Evolutionary conservation across 2,888 invertebrate genomes (phyloP).

Genomic region (Muscina levida): DNA sequence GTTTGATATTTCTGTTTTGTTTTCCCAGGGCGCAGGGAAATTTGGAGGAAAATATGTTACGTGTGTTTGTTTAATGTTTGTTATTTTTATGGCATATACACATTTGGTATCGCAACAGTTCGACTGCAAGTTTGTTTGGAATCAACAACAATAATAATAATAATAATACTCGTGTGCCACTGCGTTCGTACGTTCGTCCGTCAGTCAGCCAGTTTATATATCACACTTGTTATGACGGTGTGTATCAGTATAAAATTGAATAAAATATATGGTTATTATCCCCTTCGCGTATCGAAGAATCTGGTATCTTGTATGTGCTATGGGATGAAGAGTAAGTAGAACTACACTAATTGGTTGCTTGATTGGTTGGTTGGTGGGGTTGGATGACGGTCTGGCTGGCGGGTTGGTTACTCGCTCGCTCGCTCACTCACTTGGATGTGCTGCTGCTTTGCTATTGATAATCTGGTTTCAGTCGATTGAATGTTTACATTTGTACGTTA

Average conservation of each 20-base stretch:
- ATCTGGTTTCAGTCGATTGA: constrained; percentile 38
- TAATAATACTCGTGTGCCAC: background rate
- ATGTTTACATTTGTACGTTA: constrained; percentile 57
- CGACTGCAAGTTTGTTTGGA: background rate
- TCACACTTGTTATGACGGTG: background rate
- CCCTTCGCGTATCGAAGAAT: background rate
- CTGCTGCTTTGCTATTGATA: constrained; percentile 30
- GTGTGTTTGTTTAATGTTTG: background rate
- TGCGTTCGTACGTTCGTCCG: background rate
- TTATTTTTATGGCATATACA: background rate
- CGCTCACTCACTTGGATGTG: too few species aligned
- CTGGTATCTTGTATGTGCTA: too few species aligned
- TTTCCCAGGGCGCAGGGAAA: too few species aligned
- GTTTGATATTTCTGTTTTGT: too few species aligned
- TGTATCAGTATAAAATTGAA: constrained; percentile 26
- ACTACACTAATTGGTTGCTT: background rate
- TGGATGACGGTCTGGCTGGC: background rate
- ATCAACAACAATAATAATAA: background rate
- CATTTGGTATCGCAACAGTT: background rate
- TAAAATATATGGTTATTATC: constrained; percentile 26
- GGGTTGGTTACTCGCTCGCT: too few species aligned
- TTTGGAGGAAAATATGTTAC: background rate
- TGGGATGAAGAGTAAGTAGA: too few species aligned
- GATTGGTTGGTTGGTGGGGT: background rate
- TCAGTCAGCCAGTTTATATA: background rate